Evolutionary conservation across 2,113 vertebrate species (phyloP).

Genomic region (Atherinomorus stipes): DNA sequence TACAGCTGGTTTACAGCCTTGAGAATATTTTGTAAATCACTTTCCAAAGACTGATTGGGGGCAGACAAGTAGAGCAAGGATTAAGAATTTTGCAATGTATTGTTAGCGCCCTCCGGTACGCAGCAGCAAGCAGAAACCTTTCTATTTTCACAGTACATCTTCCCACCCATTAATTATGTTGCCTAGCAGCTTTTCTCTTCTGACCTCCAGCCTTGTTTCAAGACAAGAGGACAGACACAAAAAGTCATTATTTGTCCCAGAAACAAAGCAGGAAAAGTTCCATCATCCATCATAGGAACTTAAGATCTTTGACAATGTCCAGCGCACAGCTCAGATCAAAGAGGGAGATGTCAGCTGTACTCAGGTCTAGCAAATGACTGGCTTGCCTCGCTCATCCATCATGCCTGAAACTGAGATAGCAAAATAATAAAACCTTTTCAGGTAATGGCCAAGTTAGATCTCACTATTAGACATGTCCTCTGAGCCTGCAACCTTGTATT

Average conservation of each 20-base stretch:
- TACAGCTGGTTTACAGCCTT: conserved; percentile 17
- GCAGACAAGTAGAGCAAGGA: conserved; percentile 14
- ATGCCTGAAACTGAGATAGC: conserved; percentile 61
- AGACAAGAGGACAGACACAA: conserved; percentile 54
- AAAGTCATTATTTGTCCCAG: conserved; percentile 67
- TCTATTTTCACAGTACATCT: conserved; percentile 53
- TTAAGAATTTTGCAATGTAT: conserved; percentile 37
- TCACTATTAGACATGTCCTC: conserved; percentile 54
- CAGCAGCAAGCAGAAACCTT: conserved; percentile 31
- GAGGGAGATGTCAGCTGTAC: conserved; percentile 42
- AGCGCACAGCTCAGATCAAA: conserved; percentile 51
- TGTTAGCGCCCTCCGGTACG: conserved; percentile 23
- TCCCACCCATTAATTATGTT: conserved; percentile 62
- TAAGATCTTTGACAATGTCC: conserved; percentile 71
- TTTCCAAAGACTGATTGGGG: conserved; percentile 23
- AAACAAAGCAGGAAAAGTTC: conserved; percentile 68
- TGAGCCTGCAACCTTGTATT: conserved; percentile 51
- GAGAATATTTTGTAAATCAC: conserved; percentile 14
- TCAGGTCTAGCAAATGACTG: conserved; percentile 58
- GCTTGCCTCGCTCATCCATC: conserved; percentile 68
- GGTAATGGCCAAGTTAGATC: conserved; percentile 67
- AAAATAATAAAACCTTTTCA: conserved; percentile 73
- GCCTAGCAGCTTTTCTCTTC: conserved; percentile 61
- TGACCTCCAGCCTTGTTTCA: conserved; percentile 66
- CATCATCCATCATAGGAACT: conserved; percentile 74